phyloP scores from a whole-genome alignment of 2,113 vertebrate genomes.

The Syrrhaptes paradoxus region DNA sequence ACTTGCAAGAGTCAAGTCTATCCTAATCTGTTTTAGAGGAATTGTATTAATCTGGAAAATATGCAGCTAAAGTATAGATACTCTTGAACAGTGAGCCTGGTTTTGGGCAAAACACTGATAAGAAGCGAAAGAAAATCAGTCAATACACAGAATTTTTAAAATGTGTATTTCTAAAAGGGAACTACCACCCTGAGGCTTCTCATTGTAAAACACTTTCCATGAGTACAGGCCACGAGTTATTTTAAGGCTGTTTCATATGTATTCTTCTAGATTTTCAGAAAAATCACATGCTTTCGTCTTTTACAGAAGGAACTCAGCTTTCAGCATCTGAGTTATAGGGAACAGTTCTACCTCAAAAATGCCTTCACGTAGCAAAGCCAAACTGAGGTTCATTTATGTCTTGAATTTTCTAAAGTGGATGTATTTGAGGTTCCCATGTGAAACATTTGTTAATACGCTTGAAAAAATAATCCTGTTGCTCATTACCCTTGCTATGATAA shows the following conservation, averaged over 20 bases:
- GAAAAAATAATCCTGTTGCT: neutral
- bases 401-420: neutral
- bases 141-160: neutral
- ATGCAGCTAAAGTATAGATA: neutral
- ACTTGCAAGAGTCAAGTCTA: neutral
- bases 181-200: neutral
- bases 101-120: neutral
- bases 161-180: neutral
- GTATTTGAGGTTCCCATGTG: neutral
- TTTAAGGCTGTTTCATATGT: neutral
- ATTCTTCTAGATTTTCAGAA: neutral
- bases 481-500: neutral
- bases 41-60: neutral
- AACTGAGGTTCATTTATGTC: neutral
- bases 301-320: neutral
- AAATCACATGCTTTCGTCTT: neutral
- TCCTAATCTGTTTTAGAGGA: neutral
- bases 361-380: neutral
- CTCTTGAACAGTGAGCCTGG: neutral
- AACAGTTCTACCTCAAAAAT: neutral
- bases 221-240: neutral
- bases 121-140: neutral
- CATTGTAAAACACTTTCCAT: neutral
- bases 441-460: neutral
- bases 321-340: rapidly evolving